Evolutionary conservation across 2,113 vertebrate genomes (phyloP).

Genomic region (Diphyllodes magnificus): DNA sequence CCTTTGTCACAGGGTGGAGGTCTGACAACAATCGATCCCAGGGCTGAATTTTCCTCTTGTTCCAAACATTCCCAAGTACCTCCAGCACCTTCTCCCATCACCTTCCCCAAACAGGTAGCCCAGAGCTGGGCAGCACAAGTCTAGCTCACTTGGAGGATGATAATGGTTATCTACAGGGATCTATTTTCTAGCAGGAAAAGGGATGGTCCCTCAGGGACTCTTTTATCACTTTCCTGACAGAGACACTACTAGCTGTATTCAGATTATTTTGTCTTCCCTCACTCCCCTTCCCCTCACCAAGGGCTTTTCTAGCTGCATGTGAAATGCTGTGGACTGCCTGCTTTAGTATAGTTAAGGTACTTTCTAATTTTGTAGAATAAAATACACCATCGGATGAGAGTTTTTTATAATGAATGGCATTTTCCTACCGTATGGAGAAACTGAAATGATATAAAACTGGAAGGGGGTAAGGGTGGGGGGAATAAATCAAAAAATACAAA

Average conservation of each 20-base stretch:
- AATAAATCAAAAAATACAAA: background rate
- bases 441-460: background rate
- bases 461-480: background rate
- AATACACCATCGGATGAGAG: background rate
- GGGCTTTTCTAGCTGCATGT: background rate
- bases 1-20: accelerated
- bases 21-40: accelerated
- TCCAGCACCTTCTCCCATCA: background rate
- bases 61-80: background rate
- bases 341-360: background rate
- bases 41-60: background rate
- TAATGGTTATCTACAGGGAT: background rate
- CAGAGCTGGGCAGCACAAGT: background rate
- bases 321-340: background rate
- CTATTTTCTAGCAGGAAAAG: background rate
- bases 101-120: background rate
- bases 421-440: background rate
- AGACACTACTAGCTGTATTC: background rate
- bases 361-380: background rate
- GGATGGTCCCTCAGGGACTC: background rate
- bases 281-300: background rate
- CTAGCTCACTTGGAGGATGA: background rate
- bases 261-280: background rate
- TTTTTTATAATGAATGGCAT: background rate
- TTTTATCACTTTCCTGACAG: background rate